Percentiles rank a stretch among this genome's conserved stretches.
These are phyloP conservation scores for Ennomos fuscantarius DNA, from an alignment of 2,888 invertebrate genomes.

Conservation along the genomic window DNA sequence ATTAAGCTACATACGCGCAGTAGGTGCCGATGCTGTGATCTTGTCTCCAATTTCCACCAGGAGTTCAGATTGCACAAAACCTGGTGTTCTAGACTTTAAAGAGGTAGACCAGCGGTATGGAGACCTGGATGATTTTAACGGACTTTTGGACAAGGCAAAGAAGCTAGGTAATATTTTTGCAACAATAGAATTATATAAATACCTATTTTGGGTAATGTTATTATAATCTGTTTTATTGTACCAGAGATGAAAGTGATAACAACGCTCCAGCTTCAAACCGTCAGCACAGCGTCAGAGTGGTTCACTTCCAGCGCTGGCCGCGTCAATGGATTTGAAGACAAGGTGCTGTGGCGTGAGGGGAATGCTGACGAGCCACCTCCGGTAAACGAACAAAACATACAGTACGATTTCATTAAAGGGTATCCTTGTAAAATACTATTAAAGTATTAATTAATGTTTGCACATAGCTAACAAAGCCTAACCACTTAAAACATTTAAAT, in stretches of 20 bases:
- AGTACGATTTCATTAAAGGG: too few species aligned
- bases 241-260: constrained; percentile 79
- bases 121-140: constrained; percentile 85
- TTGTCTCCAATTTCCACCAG: constrained; percentile 63
- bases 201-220: too few species aligned
- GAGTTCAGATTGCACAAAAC: constrained; percentile 88
- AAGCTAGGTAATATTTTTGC: constrained; percentile 59
- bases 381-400: constrained; percentile 34
- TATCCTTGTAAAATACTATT: too few species aligned
- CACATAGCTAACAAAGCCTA: too few species aligned
- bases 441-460: too few species aligned
- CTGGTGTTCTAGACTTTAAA: constrained; percentile 90
- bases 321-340: constrained; percentile 87
- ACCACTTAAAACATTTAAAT: too few species aligned
- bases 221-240: background rate
- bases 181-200: background rate
- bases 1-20: constrained; percentile 70
- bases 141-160: constrained; percentile 80
- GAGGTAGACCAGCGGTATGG: constrained; percentile 90
- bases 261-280: constrained; percentile 75
- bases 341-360: constrained; percentile 89
- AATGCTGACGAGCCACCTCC: constrained; percentile 54
- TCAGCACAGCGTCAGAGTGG: constrained; percentile 90
- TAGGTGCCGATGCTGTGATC: constrained; percentile 75
- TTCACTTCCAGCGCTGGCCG: constrained; percentile 87